Percentiles rank a stretch among this genome's conserved stretches.
These are phyloP conservation scores for Limnephilus rhombicus DNA, from an alignment of 2,888 invertebrate genomes.

Conservation along the genomic window DNA sequence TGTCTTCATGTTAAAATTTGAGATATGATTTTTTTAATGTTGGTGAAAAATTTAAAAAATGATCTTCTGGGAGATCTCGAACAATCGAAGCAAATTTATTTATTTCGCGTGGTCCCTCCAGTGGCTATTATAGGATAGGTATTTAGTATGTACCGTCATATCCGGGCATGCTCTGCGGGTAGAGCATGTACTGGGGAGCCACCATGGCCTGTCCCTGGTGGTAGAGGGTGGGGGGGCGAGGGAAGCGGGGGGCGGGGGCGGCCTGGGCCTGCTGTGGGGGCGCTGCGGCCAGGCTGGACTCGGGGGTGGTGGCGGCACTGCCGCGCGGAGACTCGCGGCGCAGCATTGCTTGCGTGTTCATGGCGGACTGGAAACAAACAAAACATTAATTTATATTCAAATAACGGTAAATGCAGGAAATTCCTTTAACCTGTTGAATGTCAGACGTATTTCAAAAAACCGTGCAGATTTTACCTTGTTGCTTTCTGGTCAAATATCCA, in stretches of 20 bases:
- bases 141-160: conserved; percentile 59
- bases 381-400: not conserved
- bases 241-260: not conserved
- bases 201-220: conserved; percentile 19
- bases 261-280: conserved; percentile 8
- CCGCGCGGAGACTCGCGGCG: conserved; percentile 55
- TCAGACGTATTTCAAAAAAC: too few relatives aligned
- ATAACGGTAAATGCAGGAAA: too few relatives aligned
- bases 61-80: too few relatives aligned
- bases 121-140: too few relatives aligned
- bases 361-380: not conserved
- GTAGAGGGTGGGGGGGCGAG: not conserved
- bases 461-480: too few relatives aligned
- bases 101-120: too few relatives aligned
- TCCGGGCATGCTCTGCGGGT: conserved; percentile 60
- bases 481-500: too few relatives aligned
- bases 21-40: too few relatives aligned
- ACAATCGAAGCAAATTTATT: too few relatives aligned
- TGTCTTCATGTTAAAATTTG: too few relatives aligned
- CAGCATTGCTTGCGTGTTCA: conserved; percentile 2
- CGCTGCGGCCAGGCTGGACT: conserved; percentile 39
- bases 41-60: too few relatives aligned
- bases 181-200: conserved; percentile 48
- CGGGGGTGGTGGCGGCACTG: conserved; percentile 60
- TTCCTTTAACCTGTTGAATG: too few relatives aligned